These are phyloP conservation scores for Peromyscus polionotus DNA, from an alignment of 2,113 vertebrate species.

Conservation along the genomic window DNA sequence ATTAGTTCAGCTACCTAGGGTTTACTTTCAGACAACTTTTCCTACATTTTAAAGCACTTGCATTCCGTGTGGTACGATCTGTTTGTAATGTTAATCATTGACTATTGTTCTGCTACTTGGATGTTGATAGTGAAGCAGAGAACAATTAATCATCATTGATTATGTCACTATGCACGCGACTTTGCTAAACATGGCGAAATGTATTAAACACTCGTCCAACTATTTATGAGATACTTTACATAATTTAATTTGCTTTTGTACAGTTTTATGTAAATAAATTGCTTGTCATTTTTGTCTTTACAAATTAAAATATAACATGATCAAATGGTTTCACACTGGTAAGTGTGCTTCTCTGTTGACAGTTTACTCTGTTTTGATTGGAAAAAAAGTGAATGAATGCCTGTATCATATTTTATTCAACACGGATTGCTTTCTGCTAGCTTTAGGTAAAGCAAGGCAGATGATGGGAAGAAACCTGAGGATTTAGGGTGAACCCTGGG, in stretches of 20 bases:
- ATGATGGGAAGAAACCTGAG: constrained; percentile 1
- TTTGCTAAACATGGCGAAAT: constrained; percentile 99
- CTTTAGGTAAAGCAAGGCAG: background rate
- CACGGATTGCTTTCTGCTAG: constrained; percentile 61
- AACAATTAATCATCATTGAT: constrained; percentile 99
- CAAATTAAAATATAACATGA: constrained; percentile 99
- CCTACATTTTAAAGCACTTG: constrained; percentile 93
- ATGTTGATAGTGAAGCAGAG: constrained; percentile 99
- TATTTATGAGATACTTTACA: constrained; percentile 99
- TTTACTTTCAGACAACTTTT: constrained; percentile 91
- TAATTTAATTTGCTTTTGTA: constrained; percentile 99
- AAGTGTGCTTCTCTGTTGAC: constrained; percentile 83
- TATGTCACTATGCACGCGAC: constrained; percentile 99
- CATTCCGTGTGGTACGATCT: constrained; percentile 94
- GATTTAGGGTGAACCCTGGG: background rate
- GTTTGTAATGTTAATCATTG: constrained; percentile 99
- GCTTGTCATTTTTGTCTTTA: constrained; percentile 99
- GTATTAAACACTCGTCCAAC: constrained; percentile 99
- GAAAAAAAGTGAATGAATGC: constrained; percentile 53
- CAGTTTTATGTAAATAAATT: constrained; percentile 99
- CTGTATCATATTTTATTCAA: constrained; percentile 47
- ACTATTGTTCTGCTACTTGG: constrained; percentile 99
- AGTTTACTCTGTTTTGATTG: constrained; percentile 65
- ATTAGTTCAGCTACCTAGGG: constrained; percentile 87
- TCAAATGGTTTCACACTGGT: constrained; percentile 89